These are phyloP conservation scores for Epistrophe grossulariae DNA, from an alignment of 2,888 invertebrate genomes.

Conservation along the genomic window DNA sequence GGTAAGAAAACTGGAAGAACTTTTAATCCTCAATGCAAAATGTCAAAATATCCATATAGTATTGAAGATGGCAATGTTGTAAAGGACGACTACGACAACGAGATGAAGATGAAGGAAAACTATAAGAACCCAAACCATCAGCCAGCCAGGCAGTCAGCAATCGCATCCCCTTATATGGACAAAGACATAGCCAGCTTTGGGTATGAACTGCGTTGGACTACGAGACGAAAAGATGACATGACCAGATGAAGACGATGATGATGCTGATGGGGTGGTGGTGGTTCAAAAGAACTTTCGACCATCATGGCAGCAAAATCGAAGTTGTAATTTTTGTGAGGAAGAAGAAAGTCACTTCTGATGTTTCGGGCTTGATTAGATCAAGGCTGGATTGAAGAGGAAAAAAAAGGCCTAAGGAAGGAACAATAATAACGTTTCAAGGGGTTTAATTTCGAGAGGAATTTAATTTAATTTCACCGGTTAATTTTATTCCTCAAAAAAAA, in stretches of 20 bases:
- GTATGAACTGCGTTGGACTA: conserved; percentile 47
- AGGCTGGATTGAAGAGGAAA: background rate
- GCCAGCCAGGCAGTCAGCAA: conserved; percentile 10
- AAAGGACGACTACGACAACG: conserved; percentile 39
- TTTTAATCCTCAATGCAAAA: conserved; percentile 77
- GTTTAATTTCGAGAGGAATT: no score
- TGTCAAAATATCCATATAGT: conserved; percentile 72
- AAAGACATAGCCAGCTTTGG: conserved; percentile 4
- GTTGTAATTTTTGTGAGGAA: conserved; percentile 21
- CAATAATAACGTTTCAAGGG: no score
- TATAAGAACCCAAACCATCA: conserved; percentile 8
- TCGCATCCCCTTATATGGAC: background rate
- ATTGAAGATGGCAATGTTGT: conserved; percentile 49
- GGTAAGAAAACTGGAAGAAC: conserved; percentile 73
- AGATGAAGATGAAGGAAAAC: conserved; percentile 41
- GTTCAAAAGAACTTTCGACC: conserved; percentile 7
- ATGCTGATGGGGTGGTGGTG: background rate
- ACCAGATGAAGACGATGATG: conserved; percentile 57
- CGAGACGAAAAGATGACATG: conserved; percentile 71
- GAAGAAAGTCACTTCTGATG: conserved; percentile 54
- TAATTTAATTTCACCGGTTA: no score
- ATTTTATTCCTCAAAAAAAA: no score
- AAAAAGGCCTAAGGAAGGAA: no score
- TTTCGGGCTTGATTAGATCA: conserved; percentile 43
- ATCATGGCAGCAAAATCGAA: conserved; percentile 39